Evolutionary conservation across 1,140 invertebrate genomes (phyloP).

Genomic region (Zelostemma sp.): DNA sequence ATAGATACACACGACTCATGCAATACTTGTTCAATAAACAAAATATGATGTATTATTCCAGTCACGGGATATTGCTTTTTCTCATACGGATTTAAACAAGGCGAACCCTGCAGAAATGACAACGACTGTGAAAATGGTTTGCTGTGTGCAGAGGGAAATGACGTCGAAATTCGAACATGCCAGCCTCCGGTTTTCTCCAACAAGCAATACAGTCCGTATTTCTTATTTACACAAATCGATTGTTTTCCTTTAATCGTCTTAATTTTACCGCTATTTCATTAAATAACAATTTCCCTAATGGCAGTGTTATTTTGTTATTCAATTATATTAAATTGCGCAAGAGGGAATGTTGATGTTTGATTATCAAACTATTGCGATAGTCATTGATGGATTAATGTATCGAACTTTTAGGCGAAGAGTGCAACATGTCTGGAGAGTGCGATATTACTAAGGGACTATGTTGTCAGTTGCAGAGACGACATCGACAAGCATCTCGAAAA

Average conservation of each 20-base stretch:
- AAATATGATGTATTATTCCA: no score
- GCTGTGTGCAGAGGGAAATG: slow-evolving; percentile 74
- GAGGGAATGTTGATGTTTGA: no score
- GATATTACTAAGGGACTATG: slow-evolving; percentile 88
- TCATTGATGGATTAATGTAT: neutral
- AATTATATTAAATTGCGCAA: neutral
- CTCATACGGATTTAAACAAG: slow-evolving; percentile 79
- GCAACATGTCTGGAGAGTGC: slow-evolving; percentile 85
- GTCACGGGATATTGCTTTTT: slow-evolving; percentile 80
- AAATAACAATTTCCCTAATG: neutral
- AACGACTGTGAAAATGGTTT: slow-evolving; percentile 82
- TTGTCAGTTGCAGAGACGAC: slow-evolving; percentile 87
- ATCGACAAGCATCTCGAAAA: slow-evolving; percentile 86
- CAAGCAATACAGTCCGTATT: slow-evolving; percentile 81
- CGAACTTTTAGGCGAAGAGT: slow-evolving; percentile 79
- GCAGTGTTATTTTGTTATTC: neutral
- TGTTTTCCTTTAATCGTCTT: neutral
- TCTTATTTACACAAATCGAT: neutral
- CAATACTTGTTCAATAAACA: no score
- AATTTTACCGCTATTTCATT: neutral
- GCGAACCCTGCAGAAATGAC: slow-evolving; percentile 80
- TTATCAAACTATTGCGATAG: neutral
- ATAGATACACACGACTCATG: no score
- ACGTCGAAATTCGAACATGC: slow-evolving; percentile 80
- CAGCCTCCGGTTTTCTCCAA: slow-evolving; percentile 80